phyloP scores from a whole-genome alignment of 2,113 vertebrate genomes.

The Brachypodius melanocephalos region DNA sequence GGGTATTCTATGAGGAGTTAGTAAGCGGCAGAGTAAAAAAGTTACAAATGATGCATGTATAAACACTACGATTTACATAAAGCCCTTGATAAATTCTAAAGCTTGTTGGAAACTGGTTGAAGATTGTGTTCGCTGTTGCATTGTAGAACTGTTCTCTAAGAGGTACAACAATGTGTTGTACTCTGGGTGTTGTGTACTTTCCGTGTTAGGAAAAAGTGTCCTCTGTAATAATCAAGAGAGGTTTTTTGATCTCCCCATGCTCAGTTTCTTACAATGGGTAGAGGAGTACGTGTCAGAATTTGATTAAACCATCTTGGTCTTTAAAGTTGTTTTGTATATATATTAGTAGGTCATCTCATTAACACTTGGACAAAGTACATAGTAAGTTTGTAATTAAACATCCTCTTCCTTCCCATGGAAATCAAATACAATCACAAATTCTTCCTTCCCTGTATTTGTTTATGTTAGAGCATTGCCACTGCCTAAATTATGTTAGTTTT shows the following conservation, averaged over 20 bases:
- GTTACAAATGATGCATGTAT: neutral
- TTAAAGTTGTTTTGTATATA: constrained; percentile 61
- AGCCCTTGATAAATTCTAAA: neutral
- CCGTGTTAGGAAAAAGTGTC: neutral
- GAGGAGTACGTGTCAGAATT: constrained; percentile 29
- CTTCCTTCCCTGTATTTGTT: constrained; percentile 50
- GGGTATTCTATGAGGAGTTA: neutral
- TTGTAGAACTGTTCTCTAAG: neutral
- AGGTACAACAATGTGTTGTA: neutral
- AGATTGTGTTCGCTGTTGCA: neutral
- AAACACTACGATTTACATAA: neutral
- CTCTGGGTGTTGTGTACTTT: neutral
- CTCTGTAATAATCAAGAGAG: neutral
- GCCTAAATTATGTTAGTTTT: constrained; percentile 47
- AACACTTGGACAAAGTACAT: constrained; percentile 66
- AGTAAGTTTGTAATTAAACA: constrained; percentile 60
- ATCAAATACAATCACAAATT: constrained; percentile 44
- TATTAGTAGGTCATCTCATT: constrained; percentile 9
- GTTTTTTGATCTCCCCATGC: constrained; percentile 62
- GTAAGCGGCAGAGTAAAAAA: neutral
- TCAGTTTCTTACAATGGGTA: constrained; percentile 21
- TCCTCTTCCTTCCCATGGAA: constrained; percentile 58
- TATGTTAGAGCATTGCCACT: constrained; percentile 1
- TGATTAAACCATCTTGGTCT: constrained; percentile 22
- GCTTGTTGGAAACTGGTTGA: neutral